Evolutionary conservation across 2,113 vertebrate species (phyloP).

Genomic region (Setophaga coronata): DNA sequence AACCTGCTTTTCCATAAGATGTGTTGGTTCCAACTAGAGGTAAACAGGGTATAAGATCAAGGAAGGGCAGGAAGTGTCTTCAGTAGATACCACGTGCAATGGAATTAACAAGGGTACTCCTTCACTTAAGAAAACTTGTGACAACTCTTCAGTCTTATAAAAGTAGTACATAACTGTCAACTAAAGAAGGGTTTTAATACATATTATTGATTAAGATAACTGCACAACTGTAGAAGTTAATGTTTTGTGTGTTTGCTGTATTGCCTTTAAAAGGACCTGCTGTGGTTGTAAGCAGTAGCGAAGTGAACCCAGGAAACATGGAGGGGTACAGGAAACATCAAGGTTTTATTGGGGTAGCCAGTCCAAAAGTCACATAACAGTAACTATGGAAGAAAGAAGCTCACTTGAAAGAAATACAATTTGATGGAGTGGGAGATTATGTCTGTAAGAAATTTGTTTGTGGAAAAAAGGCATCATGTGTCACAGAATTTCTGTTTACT

Average conservation of each 20-base stretch:
- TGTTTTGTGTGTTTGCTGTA: not conserved
- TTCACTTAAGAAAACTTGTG: not conserved
- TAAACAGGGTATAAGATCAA: not conserved
- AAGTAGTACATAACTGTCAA: not conserved
- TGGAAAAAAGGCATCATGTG: not conserved
- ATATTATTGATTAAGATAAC: not conserved
- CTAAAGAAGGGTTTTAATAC: not conserved
- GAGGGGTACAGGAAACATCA: not conserved
- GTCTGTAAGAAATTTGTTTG: not conserved
- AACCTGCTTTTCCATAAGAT: not conserved
- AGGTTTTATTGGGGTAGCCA: not conserved
- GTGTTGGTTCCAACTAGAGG: not conserved
- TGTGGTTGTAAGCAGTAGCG: not conserved
- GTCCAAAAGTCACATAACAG: not conserved
- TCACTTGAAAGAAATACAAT: not conserved
- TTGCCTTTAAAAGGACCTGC: not conserved
- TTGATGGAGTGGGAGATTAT: not conserved
- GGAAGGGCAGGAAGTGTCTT: not conserved
- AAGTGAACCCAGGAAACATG: not conserved
- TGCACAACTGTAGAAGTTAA: not conserved
- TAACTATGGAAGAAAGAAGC: not conserved
- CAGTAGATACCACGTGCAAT: rapidly evolving
- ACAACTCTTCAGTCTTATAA: not conserved
- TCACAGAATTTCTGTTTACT: not conserved
- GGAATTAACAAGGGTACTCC: not conserved